Evolutionary conservation across 1,140 invertebrate species (phyloP).

Genomic region (Drosophila neocordata): DNA sequence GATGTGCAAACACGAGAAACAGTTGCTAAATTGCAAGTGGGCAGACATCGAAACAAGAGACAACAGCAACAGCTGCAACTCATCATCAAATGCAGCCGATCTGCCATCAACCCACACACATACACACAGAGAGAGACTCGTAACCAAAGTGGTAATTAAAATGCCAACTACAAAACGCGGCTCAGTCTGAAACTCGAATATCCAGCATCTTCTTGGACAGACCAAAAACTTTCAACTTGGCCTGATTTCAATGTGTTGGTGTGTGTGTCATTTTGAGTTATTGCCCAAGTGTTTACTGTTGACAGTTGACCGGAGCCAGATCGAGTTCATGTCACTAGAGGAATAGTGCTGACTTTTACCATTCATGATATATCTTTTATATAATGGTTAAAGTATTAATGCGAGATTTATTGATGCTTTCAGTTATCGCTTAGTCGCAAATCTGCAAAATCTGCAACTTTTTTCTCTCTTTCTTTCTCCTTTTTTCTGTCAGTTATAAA

Average conservation of each 20-base stretch:
- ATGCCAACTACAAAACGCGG: conserved; percentile 62
- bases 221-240: conserved; percentile 17
- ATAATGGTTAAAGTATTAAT: conserved; percentile 61
- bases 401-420: conserved; percentile 69
- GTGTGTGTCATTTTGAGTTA: conserved; percentile 61
- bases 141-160: conserved; percentile 66
- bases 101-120: conserved; percentile 53
- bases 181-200: conserved; percentile 39
- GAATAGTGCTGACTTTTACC: not conserved
- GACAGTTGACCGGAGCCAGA: conserved; percentile 55
- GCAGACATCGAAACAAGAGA: conserved; percentile 44
- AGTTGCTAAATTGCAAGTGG: conserved; percentile 72
- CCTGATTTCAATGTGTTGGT: conserved; percentile 6
- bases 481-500: conserved; percentile 73
- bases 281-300: conserved; percentile 49
- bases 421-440: conserved; percentile 18
- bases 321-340: conserved; percentile 52
- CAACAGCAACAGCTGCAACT: conserved; percentile 31
- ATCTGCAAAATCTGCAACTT: conserved; percentile 12
- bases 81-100: conserved; percentile 65
- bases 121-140: not conserved
- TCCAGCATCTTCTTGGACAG: conserved; percentile 8
- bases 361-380: conserved; percentile 16
- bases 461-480: conserved; percentile 23
- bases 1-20: conserved; percentile 77